Base-by-base conservation (phyloP, 2,888 invertebrate genomes). In the Morpho helenor region DNA sequence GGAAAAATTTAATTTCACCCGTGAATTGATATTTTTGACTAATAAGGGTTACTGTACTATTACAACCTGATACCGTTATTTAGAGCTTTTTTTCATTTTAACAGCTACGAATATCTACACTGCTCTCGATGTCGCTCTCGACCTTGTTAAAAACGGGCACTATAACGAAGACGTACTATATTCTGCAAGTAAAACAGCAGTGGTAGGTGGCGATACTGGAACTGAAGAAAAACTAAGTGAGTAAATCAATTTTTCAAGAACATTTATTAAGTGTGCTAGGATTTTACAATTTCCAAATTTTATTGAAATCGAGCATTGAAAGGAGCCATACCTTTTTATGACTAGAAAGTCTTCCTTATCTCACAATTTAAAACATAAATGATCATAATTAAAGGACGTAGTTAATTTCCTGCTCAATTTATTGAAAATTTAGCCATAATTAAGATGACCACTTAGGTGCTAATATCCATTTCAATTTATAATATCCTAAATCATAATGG, bases 91-190 rank as follows among this genome's bases (percentile, higher is more conserved):
- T 39, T 2, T 10, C 5, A 44, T 31, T 44, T 39, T 2, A 39
- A 45, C 69, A 92, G 93, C 93, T 47, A 95, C 95, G 5, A 94
- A 95, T 71, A 95, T 95, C 65, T 90, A 92, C 66, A 91, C 91
- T 57, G 94, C 95, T 0, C 74, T 95, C 7, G 80, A 89, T 52
- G 80, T 86, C 40, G 92, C 92, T 0, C 77, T 94, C 7, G 84
- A 91, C 56, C 83, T 93, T 0, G 92, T 92, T 53, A 82, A 84
- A 56, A 80, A 80, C 59, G 82, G 84, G 16, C 68, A 79, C 0
- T 74, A 75, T 51, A 76, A 75, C 69, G 49, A 23, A 43, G 45
- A 54, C 10, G 53, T 47, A 23, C n/a, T 10, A 10, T 57, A 63
- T 62, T 42, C 22, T 42, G 42, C 47, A 8, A 39, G 49, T 22